Conservation (phyloP, 2,113 vertebrate species). For the Thamnophis sirtalis region DNA sequence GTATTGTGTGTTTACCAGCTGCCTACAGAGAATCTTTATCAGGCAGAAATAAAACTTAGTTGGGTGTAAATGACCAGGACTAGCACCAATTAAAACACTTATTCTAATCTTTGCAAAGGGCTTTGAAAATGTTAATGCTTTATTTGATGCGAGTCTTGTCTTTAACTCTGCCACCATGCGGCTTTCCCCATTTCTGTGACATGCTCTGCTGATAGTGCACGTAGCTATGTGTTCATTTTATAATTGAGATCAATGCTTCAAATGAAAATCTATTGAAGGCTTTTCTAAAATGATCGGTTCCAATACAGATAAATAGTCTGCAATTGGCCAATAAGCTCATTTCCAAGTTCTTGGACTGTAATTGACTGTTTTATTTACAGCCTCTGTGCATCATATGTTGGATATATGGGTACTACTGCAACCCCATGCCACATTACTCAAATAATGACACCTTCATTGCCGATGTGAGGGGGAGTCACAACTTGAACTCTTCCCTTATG, state of each 20-base stretch:
- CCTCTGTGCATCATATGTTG: not conserved
- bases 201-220: not conserved
- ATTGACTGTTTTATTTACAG: not conserved
- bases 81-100: constrained; percentile 24
- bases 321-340: not conserved
- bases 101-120: constrained; percentile 23
- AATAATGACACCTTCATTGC: not conserved
- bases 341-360: not conserved
- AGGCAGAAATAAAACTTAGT: constrained; percentile 1
- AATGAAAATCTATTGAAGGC: constrained; percentile 8
- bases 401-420: not conserved
- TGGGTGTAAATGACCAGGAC: not conserved
- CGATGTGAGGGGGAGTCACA: not conserved
- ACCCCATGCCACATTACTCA: not conserved
- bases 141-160: constrained; percentile 13
- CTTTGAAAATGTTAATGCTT: constrained; percentile 11
- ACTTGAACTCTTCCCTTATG: not conserved
- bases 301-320: constrained; percentile 8
- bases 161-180: not conserved
- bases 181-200: constrained; percentile 3
- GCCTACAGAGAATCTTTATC: constrained; percentile 2
- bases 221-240: not conserved
- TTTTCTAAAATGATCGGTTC: constrained; percentile 9
- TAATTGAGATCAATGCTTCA: constrained; percentile 25
- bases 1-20: not conserved